A percentile compares a stretch with the other conserved stretches of the same genome.
These are phyloP conservation scores for Intellagama lesueurii DNA, from an alignment of 2,797 vertebrate species.

Conservation along the genomic window DNA sequence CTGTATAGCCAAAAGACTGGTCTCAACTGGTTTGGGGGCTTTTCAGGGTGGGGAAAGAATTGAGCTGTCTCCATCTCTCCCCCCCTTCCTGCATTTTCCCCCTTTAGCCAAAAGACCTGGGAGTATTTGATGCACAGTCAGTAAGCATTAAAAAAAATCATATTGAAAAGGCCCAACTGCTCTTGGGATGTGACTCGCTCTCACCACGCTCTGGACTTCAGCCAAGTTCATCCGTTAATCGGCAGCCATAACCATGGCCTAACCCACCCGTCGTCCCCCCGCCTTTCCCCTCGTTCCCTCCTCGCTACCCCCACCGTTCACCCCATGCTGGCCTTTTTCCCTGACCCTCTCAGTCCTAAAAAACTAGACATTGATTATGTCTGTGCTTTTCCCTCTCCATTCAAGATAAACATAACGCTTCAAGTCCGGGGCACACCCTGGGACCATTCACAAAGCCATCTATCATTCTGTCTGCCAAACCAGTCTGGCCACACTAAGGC, in stretches of 20 bases:
- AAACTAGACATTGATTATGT: constrained; percentile 91
- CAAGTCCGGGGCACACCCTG: constrained; percentile 99
- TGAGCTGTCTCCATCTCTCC: constrained; percentile 77
- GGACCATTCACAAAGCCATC: constrained; percentile 92
- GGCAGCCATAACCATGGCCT: constrained; percentile 85
- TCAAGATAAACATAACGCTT: constrained; percentile 98
- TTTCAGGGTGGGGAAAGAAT: constrained; percentile 69
- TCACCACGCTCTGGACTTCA: constrained; percentile 91
- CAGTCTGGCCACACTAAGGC: constrained; percentile 85
- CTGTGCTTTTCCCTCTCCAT: constrained; percentile 89
- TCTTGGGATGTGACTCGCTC: constrained; percentile 87
- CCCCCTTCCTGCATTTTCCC: constrained; percentile 68
- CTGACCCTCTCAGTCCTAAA: constrained; percentile 82
- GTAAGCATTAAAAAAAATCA: constrained; percentile 82
- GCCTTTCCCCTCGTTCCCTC: constrained; percentile 42
- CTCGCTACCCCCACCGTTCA: constrained; percentile 59
- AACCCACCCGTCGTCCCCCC: constrained; percentile 68
- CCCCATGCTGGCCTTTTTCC: constrained; percentile 66
- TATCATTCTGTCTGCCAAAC: constrained; percentile 89
- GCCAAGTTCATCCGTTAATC: constrained; percentile 99
- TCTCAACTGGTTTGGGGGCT: constrained; percentile 85
- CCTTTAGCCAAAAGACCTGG: constrained; percentile 86
- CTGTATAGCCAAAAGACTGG: constrained; percentile 88
- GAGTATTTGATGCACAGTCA: constrained; percentile 88
- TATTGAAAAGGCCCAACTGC: constrained; percentile 81